Conservation (phyloP, 2,797 vertebrate species). For the Xenopus petersii region DNA sequence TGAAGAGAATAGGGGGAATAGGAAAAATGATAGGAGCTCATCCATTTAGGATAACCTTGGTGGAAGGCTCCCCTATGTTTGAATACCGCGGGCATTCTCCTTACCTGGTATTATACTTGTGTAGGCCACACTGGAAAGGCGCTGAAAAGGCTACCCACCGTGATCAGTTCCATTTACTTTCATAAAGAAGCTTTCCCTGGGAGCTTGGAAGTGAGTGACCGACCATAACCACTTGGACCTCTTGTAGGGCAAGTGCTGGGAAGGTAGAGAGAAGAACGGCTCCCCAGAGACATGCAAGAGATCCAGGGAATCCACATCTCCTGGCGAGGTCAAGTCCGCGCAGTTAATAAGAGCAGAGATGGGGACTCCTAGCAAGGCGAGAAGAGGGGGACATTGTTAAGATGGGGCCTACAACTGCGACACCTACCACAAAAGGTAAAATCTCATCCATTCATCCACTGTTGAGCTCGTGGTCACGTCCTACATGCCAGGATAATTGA, state of each 20-base stretch:
- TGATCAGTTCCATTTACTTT: constrained; percentile 81
- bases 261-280: constrained; percentile 69
- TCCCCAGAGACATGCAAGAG: constrained; percentile 81
- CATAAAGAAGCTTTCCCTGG: constrained; percentile 84
- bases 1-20: constrained; percentile 15
- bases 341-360: constrained; percentile 83
- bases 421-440: no score
- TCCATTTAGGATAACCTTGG: no score
- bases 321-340: constrained; percentile 75
- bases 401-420: no score
- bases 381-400: background rate
- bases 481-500: no score
- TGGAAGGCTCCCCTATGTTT: no score
- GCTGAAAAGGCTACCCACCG: constrained; percentile 81
- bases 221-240: constrained; percentile 79
- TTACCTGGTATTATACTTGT: constrained; percentile 80
- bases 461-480: no score
- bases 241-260: constrained; percentile 63
- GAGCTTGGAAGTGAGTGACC: constrained; percentile 74
- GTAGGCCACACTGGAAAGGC: constrained; percentile 88
- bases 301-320: constrained; percentile 74
- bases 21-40: no score
- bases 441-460: no score
- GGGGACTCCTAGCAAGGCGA: constrained; percentile 74
- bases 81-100: no score